Conservation (phyloP, 2,888 invertebrate species). For the Lithophane ornitopus region DNA sequence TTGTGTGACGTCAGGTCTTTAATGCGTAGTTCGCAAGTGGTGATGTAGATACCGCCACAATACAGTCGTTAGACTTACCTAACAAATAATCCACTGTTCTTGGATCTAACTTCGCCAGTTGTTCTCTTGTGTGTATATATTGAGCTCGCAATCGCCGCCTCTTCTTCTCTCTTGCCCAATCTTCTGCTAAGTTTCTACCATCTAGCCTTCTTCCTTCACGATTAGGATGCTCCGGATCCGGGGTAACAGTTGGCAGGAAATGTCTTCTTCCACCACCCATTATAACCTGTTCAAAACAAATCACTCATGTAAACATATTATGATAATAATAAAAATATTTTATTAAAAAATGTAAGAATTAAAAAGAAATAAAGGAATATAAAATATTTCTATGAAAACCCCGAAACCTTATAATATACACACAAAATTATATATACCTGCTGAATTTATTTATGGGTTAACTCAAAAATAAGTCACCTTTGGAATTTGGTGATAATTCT, state of each 20-base stretch:
- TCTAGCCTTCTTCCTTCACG: constrained; percentile 94
- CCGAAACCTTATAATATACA: background rate
- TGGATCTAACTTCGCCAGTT: constrained; percentile 93
- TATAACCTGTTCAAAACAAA: constrained; percentile 90
- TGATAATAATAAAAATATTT: too few species aligned
- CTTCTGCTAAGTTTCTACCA: constrained; percentile 94
- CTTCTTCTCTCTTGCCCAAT: constrained; percentile 94
- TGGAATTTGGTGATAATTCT: background rate
- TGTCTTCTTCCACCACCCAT: constrained; percentile 95
- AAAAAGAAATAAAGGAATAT: too few species aligned
- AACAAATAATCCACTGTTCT: constrained; percentile 93
- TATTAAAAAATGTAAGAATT: too few species aligned
- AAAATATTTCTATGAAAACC: background rate
- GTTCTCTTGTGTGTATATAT: constrained; percentile 94
- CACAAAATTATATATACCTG: background rate
- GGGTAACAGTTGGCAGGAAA: constrained; percentile 93
- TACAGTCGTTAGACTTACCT: constrained; percentile 91
- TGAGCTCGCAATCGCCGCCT: constrained; percentile 92
- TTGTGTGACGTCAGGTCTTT: too few species aligned
- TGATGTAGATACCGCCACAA: too few species aligned
- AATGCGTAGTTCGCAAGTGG: too few species aligned
- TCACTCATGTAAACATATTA: background rate
- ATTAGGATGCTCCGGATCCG: constrained; percentile 93
- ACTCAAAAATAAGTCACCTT: background rate
- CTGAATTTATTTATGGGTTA: background rate